A percentile compares a stretch with the other conserved stretches of the same genome.
phyloP scores from a whole-genome alignment of 2,113 vertebrate genomes.

The Poeciliopsis occidentalis region DNA sequence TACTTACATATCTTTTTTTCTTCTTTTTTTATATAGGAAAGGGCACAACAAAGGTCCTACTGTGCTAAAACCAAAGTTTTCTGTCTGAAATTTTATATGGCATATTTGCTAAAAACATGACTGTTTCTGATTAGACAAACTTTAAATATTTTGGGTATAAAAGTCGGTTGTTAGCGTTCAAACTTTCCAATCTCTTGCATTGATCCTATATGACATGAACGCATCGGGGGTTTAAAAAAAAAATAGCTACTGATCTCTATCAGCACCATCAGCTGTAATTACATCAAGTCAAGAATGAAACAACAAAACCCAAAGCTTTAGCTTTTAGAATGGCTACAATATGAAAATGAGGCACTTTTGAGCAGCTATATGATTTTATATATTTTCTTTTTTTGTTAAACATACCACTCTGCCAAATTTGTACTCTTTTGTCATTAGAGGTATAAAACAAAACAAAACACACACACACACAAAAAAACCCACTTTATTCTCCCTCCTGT shows the following conservation, averaged over 20 bases:
- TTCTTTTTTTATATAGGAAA: no score
- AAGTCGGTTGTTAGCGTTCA: background rate
- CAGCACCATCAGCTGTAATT: slow-evolving; percentile 24
- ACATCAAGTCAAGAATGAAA: slow-evolving; percentile 45
- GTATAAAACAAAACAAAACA: slow-evolving; percentile 8
- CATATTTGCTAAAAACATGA: background rate
- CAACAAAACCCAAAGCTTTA: slow-evolving; percentile 39
- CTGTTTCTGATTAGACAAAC: slow-evolving; percentile 1
- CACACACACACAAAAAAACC: no score
- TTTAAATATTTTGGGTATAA: background rate
- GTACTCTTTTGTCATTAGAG: slow-evolving; percentile 27
- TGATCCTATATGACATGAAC: slow-evolving; percentile 37
- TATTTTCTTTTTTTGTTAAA: slow-evolving; percentile 15
- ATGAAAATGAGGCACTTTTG: slow-evolving; percentile 75
- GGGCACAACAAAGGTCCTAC: background rate
- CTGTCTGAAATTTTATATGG: background rate
- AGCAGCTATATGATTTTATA: slow-evolving; percentile 58
- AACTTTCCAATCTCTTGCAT: background rate
- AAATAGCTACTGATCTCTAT: slow-evolving; percentile 3
- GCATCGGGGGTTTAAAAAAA: slow-evolving; percentile 24
- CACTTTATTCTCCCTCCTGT: slow-evolving; percentile 24
- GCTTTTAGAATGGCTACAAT: slow-evolving; percentile 66
- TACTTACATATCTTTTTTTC: no score
- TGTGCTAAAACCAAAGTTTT: background rate
- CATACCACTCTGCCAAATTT: slow-evolving; percentile 36